These are phyloP conservation scores for Schlechtendalia chinensis DNA, from an alignment of 1,140 invertebrate genomes.

Conservation along the genomic window DNA sequence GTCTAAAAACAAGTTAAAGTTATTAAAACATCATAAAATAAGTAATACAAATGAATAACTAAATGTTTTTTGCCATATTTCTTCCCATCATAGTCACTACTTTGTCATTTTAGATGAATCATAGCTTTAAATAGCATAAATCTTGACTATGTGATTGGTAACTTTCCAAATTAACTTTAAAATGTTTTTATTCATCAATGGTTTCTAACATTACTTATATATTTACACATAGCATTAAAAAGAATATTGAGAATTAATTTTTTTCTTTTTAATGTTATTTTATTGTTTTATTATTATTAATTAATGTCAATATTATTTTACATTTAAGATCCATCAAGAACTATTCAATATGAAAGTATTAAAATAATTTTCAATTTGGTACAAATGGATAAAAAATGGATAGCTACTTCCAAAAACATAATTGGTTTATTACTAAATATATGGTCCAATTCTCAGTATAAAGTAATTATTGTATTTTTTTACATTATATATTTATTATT, in stretches of 20 bases:
- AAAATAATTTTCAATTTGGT: slow-evolving; percentile 26
- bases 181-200: neutral
- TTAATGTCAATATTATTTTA: neutral
- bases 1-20: neutral
- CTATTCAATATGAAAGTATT: slow-evolving; percentile 31
- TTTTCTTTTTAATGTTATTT: too few species aligned
- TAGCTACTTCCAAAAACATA: neutral
- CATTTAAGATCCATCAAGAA: slow-evolving; percentile 14
- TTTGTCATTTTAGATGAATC: too few species aligned
- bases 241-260: too few species aligned
- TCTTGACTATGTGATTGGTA: too few species aligned
- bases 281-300: neutral
- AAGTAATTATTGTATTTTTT: slow-evolving; percentile 32
- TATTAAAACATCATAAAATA: too few species aligned
- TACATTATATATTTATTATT: neutral
- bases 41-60: too few species aligned
- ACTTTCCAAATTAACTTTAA: neutral
- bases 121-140: too few species aligned
- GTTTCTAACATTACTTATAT: neutral
- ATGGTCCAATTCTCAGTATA: slow-evolving; percentile 20
- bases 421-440: slow-evolving; percentile 11
- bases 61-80: too few species aligned
- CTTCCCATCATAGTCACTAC: too few species aligned
- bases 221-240: too few species aligned
- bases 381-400: slow-evolving; percentile 20